These are phyloP conservation scores for Phoebastria nigripes DNA, from an alignment of 2,797 vertebrate genomes.

Conservation along the genomic window DNA sequence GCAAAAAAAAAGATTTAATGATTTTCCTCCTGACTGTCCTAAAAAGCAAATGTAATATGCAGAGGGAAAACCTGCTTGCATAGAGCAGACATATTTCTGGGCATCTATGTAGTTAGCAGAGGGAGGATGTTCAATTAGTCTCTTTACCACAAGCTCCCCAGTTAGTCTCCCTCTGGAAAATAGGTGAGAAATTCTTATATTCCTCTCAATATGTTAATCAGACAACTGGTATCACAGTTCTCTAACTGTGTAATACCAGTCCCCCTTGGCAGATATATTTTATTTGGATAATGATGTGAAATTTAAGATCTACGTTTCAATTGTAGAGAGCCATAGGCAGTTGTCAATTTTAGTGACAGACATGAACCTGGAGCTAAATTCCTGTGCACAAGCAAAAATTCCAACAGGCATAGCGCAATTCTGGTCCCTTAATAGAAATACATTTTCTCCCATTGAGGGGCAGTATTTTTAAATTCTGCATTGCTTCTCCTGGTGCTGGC, in stretches of 20 bases:
- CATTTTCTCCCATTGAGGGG: constrained; percentile 72
- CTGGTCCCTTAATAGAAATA: constrained; percentile 80
- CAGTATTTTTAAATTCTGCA: constrained; percentile 72
- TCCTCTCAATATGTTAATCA: constrained; percentile 95
- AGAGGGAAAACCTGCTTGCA: constrained; percentile 30
- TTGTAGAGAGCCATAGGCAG: constrained; percentile 87
- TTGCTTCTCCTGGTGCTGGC: constrained; percentile 46
- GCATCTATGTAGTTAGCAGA: constrained; percentile 44
- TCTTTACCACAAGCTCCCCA: constrained; percentile 70
- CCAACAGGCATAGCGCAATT: constrained; percentile 77
- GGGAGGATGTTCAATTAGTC: constrained; percentile 75
- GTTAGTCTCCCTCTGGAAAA: constrained; percentile 76
- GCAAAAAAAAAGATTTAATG: background rate
- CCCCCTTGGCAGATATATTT: constrained; percentile 88
- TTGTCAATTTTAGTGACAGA: constrained; percentile 93
- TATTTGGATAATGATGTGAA: constrained; percentile 98
- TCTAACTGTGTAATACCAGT: constrained; percentile 84
- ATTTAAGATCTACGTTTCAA: constrained; percentile 97
- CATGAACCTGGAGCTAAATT: constrained; percentile 83
- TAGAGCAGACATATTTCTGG: constrained; percentile 32
- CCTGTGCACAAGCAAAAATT: constrained; percentile 83
- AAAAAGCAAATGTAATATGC: constrained; percentile 29
- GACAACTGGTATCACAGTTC: constrained; percentile 86
- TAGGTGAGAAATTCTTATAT: constrained; percentile 83
- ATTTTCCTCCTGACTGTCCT: constrained; percentile 15